A percentile compares a stretch with the other conserved stretches of the same genome.
Conservation (phyloP, 2,113 vertebrate species). For the Anoplopoma fimbria region DNA sequence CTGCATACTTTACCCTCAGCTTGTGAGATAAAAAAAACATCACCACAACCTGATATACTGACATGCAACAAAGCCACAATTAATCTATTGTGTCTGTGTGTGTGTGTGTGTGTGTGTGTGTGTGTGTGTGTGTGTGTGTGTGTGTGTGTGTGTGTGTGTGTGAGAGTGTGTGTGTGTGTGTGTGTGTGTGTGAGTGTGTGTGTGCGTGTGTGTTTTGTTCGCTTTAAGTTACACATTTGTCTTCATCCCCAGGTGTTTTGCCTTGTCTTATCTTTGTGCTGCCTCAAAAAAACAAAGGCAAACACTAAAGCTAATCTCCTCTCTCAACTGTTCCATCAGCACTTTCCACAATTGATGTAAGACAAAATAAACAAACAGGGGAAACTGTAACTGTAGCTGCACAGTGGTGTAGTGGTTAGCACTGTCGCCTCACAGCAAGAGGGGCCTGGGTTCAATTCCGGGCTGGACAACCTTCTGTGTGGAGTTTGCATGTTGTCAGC, state of each 20-base stretch:
- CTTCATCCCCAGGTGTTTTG: constrained; percentile 42
- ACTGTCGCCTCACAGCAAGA: too few species aligned
- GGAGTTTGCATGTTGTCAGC: too few species aligned
- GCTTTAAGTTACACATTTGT: constrained; percentile 13
- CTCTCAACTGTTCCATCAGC: constrained; percentile 56
- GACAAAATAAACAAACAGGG: constrained; percentile 59
- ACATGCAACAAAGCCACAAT: constrained; percentile 40
- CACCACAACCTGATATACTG: constrained; percentile 20
- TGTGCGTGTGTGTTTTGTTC: not conserved
- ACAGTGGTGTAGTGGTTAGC: too few species aligned
- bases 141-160: not conserved
- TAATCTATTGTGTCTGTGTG: not conserved
- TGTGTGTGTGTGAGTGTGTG: not conserved
- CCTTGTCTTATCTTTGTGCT: constrained; percentile 30
- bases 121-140: too few species aligned
- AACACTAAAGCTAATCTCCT: constrained; percentile 41
- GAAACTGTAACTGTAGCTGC: too few species aligned
- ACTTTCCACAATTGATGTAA: constrained; percentile 62
- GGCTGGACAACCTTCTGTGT: too few species aligned
- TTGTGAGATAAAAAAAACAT: not conserved
- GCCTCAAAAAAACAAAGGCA: constrained; percentile 18
- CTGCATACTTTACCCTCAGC: not conserved
- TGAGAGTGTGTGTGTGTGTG: too few species aligned
- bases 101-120: not conserved
- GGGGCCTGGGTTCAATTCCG: too few species aligned